Conservation (phyloP, 2,113 vertebrate species). For the Carollia perspicillata region DNA sequence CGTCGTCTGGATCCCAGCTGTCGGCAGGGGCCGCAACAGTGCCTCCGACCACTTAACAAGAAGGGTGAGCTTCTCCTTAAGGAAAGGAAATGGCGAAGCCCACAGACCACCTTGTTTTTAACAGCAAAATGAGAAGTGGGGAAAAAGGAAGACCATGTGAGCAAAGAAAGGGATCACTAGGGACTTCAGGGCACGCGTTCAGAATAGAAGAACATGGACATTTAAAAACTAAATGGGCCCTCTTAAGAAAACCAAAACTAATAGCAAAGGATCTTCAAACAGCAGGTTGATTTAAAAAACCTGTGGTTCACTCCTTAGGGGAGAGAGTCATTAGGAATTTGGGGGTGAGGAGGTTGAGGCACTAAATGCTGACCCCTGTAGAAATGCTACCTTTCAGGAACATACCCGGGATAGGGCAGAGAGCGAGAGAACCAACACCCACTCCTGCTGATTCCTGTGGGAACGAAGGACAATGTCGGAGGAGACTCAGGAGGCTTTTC, state of each 20-base stretch:
- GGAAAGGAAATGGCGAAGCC: not conserved
- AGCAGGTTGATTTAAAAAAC: not conserved
- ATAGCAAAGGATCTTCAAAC: not conserved
- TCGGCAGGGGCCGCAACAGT: not conserved
- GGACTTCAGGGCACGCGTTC: not conserved
- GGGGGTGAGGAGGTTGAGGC: not conserved
- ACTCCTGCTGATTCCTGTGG: not conserved
- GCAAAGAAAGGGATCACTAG: not conserved
- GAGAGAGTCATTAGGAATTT: not conserved
- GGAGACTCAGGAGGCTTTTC: no score
- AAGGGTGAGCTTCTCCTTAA: not conserved
- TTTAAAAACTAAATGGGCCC: not conserved
- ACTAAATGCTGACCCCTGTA: not conserved
- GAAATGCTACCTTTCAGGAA: not conserved
- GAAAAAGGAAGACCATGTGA: not conserved
- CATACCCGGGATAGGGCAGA: not conserved
- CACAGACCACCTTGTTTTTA: not conserved
- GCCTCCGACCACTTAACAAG: not conserved
- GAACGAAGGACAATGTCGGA: not conserved
- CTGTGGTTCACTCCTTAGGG: not conserved
- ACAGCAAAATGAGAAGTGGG: not conserved
- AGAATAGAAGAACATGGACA: not conserved
- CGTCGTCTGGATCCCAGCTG: not conserved
- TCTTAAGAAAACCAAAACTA: conserved; percentile 1
- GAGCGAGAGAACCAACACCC: not conserved